Conservation (phyloP, 92 coral and sea anemone species). For the Umimayanthus kanabou region DNA sequence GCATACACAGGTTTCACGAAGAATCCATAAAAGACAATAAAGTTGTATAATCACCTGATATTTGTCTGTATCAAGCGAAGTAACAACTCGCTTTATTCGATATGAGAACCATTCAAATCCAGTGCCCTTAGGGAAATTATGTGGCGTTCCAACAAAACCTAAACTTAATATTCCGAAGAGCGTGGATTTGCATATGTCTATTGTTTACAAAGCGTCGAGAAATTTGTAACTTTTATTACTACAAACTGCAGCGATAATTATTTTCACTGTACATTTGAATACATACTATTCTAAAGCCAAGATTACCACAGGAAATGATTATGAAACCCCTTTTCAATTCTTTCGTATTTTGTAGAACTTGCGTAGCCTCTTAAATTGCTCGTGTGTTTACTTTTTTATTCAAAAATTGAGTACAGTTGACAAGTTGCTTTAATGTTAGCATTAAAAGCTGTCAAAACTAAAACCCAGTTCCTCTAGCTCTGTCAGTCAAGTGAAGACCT, state of each 20-base stretch:
- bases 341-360: background rate
- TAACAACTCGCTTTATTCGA: background rate
- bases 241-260: background rate
- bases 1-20: slow-evolving; percentile 7
- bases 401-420: background rate
- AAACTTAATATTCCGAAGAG: background rate
- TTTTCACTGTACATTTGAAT: too few species aligned
- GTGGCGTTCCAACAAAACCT: too few species aligned
- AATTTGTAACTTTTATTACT: background rate
- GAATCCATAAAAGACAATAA: slow-evolving; percentile 25
- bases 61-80: background rate
- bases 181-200: background rate
- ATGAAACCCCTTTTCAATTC: too few species aligned
- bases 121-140: too few species aligned
- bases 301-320: background rate
- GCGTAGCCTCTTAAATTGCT: background rate
- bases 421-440: background rate
- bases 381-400: background rate
- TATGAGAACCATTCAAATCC: too few species aligned
- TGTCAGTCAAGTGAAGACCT: background rate
- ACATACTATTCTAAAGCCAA: background rate
- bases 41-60: slow-evolving; percentile 28
- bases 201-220: background rate
- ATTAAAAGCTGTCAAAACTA: background rate
- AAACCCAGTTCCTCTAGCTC: background rate